These are phyloP conservation scores for Elephantulus edwardii DNA, from an alignment of 2,113 vertebrate genomes.

Conservation along the genomic window DNA sequence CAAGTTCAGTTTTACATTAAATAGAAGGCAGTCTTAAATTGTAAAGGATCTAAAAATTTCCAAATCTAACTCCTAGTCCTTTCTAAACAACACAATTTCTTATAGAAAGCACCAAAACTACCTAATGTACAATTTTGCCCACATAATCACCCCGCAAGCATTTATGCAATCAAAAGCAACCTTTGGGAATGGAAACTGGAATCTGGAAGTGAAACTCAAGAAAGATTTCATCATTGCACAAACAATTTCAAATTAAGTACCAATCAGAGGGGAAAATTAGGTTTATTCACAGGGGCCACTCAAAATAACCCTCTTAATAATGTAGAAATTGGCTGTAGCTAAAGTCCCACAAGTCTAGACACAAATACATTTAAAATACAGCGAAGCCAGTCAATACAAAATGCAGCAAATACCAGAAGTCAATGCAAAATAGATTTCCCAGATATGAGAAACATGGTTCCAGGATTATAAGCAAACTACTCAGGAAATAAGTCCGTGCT, in stretches of 20 bases:
- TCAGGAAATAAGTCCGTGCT: not conserved
- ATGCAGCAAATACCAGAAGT: constrained; percentile 72
- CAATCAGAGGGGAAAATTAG: constrained; percentile 80
- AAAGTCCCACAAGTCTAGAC: constrained; percentile 74
- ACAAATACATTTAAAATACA: constrained; percentile 77
- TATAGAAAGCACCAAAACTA: constrained; percentile 60
- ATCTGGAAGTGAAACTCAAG: constrained; percentile 75
- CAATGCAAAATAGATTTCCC: constrained; percentile 76
- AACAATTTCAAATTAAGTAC: constrained; percentile 79
- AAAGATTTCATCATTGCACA: constrained; percentile 78
- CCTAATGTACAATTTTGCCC: constrained; percentile 73
- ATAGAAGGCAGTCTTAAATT: constrained; percentile 14
- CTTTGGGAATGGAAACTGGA: constrained; percentile 71
- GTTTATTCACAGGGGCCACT: constrained; percentile 78
- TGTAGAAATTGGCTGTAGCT: constrained; percentile 72
- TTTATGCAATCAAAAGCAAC: constrained; percentile 77
- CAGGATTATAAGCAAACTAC: constrained; percentile 52
- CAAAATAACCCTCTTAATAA: constrained; percentile 79
- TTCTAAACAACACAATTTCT: constrained; percentile 54
- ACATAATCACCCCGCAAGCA: constrained; percentile 75
- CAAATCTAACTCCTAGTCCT: constrained; percentile 30
- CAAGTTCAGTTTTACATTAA: not conserved
- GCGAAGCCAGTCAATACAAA: constrained; percentile 71
- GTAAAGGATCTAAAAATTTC: constrained; percentile 44
- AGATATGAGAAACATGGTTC: constrained; percentile 68